Percentiles rank a stretch among this genome's conserved stretches.
phyloP scores from a whole-genome alignment of 1,140 invertebrate species.

The Eufriesea mexicana region DNA sequence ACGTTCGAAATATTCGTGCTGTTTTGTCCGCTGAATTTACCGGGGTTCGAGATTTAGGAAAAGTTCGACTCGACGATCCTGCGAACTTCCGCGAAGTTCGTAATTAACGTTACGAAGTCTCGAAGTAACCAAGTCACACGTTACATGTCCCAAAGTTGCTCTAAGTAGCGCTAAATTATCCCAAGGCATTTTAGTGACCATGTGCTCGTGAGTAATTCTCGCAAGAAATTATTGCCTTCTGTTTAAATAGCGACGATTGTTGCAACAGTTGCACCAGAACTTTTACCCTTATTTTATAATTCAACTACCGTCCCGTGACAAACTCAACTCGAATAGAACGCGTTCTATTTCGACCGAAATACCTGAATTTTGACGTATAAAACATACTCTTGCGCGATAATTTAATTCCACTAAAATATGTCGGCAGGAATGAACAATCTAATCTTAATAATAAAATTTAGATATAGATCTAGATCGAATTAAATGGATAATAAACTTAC shows the following conservation, averaged over 20 bases:
- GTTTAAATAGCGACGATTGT: background rate
- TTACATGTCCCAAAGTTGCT: background rate
- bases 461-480: too few species aligned
- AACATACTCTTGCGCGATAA: too few species aligned
- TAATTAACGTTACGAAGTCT: conserved; percentile 13
- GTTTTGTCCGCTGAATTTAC: background rate
- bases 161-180: conserved; percentile 4
- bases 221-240: too few species aligned
- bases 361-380: too few species aligned
- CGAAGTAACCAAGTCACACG: background rate
- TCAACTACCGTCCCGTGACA: background rate
- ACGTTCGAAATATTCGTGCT: too few species aligned
- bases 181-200: background rate
- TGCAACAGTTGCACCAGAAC: background rate
- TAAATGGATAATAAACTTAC: too few species aligned
- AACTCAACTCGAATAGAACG: too few species aligned
- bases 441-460: too few species aligned
- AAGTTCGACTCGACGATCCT: background rate
- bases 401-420: too few species aligned
- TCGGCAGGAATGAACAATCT: too few species aligned
- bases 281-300: too few species aligned
- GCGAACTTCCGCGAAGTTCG: conserved; percentile 2
- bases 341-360: too few species aligned
- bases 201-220: background rate
- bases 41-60: background rate